Conservation (phyloP, 2,797 vertebrate species). For the Falco rusticolus region DNA sequence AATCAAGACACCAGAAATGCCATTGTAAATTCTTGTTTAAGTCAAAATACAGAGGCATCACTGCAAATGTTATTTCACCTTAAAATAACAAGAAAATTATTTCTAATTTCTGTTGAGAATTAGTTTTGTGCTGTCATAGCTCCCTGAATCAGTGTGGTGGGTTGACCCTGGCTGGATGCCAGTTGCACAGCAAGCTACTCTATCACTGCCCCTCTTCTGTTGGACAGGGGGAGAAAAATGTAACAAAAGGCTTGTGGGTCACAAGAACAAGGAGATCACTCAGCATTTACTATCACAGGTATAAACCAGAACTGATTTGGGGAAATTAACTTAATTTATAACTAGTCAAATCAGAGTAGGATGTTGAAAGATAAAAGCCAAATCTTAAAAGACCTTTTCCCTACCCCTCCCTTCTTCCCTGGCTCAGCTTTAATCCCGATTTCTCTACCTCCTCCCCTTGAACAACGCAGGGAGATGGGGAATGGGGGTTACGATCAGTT, state of each 20-base stretch:
- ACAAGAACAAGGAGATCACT: neutral
- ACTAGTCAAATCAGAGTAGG: neutral
- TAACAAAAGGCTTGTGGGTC: accelerated
- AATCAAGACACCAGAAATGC: neutral
- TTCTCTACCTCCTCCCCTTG: neutral
- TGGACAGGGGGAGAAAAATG: neutral
- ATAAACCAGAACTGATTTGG: neutral
- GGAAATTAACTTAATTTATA: neutral
- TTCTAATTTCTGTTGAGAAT: neutral
- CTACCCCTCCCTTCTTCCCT: neutral
- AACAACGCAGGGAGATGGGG: accelerated
- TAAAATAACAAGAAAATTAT: neutral
- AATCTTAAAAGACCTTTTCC: neutral
- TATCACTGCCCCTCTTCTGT: neutral
- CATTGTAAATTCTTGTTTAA: neutral
- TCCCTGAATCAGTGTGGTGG: neutral
- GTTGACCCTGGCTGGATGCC: neutral
- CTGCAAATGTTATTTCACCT: neutral
- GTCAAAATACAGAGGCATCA: neutral
- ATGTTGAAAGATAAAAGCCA: neutral
- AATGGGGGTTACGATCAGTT: neutral
- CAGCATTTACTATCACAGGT: neutral
- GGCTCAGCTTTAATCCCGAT: neutral
- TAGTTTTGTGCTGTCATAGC: neutral
- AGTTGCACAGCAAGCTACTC: neutral